Conservation (phyloP, 1,140 invertebrate species). For the Spodoptera litura region DNA sequence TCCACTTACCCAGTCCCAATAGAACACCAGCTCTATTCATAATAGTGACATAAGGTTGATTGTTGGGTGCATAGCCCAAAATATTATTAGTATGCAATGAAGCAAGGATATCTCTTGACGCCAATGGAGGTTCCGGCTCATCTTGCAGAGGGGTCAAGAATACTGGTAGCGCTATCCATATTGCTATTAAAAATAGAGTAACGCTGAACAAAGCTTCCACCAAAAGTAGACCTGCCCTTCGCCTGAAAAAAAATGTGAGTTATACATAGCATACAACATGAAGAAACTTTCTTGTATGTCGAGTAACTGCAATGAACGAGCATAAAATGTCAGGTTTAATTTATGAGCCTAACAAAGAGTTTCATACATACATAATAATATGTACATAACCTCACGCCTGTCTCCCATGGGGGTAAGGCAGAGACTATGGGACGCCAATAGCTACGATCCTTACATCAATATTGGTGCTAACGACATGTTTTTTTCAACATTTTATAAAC, state of each 20-base stretch:
- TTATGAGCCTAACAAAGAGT: too few species aligned
- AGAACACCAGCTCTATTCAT: constrained; percentile 62
- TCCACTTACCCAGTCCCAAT: constrained; percentile 59
- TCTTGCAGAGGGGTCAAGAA: constrained; percentile 73
- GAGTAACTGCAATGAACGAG: too few species aligned
- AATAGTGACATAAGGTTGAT: constrained; percentile 57
- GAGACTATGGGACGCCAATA: too few species aligned
- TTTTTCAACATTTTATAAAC: too few species aligned
- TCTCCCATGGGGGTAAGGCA: too few species aligned
- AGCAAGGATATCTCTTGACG: constrained; percentile 56
- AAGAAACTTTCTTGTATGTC: too few species aligned
- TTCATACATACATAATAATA: too few species aligned
- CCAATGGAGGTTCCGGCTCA: constrained; percentile 60
- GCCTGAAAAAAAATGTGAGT: constrained; percentile 64
- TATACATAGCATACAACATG: not conserved
- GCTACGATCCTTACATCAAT: too few species aligned
- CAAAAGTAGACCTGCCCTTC: constrained; percentile 66
- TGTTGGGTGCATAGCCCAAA: constrained; percentile 71
- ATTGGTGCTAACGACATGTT: too few species aligned
- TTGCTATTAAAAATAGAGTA: constrained; percentile 59
- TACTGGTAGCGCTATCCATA: constrained; percentile 71
- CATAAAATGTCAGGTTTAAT: too few species aligned
- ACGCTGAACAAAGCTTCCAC: constrained; percentile 64
- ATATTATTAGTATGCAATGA: constrained; percentile 59
- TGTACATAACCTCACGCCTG: too few species aligned